Percentiles rank a stretch among this genome's conserved stretches.
Evolutionary conservation across 2,113 vertebrate species (phyloP).

Genomic region (Protomyctophum bolini): DNA sequence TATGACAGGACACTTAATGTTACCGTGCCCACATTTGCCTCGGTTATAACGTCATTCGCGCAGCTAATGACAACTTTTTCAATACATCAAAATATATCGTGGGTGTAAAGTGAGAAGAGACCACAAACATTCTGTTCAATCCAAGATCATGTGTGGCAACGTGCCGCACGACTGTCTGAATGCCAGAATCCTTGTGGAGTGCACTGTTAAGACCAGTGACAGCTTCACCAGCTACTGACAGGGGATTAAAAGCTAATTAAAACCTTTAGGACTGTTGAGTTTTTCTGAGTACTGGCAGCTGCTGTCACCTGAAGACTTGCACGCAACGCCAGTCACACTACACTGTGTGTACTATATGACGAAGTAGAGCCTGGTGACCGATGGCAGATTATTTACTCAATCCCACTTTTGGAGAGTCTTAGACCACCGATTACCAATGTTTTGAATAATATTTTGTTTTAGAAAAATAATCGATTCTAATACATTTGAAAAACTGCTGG

Average conservation of each 20-base stretch:
- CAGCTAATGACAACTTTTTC: constrained; percentile 2
- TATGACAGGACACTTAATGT: neutral
- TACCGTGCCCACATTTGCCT: neutral
- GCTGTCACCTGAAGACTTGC: constrained; percentile 50
- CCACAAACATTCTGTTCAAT: constrained; percentile 21
- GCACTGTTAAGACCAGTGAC: constrained; percentile 13
- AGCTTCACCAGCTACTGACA: constrained; percentile 33
- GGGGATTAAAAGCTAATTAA: constrained; percentile 45
- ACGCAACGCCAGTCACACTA: constrained; percentile 3
- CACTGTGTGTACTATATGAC: neutral
- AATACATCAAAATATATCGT: neutral
- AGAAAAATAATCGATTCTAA: too few relatives aligned
- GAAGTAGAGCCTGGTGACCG: too few relatives aligned
- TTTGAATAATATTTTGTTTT: too few relatives aligned
- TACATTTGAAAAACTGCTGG: neutral
- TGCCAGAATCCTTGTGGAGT: constrained; percentile 36
- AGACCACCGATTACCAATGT: too few relatives aligned
- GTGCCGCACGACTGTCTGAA: constrained; percentile 25
- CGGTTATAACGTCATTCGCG: neutral
- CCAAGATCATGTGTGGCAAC: constrained; percentile 12
- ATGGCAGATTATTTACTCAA: too few relatives aligned
- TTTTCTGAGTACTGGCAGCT: constrained; percentile 54
- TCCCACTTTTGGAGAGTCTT: too few relatives aligned
- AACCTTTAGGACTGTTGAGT: constrained; percentile 34
- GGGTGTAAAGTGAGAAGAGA: constrained; percentile 6